phyloP scores from a whole-genome alignment of 2,888 invertebrate genomes.

The Synergus gifuensis region DNA sequence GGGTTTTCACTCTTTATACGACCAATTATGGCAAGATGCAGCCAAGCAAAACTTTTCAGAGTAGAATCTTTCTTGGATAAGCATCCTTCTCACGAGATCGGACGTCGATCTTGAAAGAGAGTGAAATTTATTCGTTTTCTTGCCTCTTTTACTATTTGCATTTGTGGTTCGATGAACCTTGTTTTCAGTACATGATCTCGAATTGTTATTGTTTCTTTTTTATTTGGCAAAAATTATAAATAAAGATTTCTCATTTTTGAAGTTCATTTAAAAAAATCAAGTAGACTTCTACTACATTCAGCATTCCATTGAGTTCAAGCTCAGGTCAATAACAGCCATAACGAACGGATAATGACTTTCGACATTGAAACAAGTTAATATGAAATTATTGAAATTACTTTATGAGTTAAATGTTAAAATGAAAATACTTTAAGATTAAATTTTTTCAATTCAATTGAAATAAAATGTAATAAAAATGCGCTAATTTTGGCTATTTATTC shows the following conservation, averaged over 20 bases:
- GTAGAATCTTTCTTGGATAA: conserved; percentile 48
- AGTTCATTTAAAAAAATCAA: background rate
- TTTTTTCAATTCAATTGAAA: too few species aligned
- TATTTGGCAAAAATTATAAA: too few species aligned
- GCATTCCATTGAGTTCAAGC: conserved; percentile 22
- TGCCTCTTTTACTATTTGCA: conserved; percentile 1
- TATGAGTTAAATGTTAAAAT: too few species aligned
- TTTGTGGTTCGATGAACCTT: background rate
- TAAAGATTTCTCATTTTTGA: too few species aligned
- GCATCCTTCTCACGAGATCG: conserved; percentile 45
- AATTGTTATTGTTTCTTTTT: too few species aligned
- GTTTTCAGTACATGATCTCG: too few species aligned
- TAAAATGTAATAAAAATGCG: too few species aligned
- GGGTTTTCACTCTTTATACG: conserved; percentile 67
- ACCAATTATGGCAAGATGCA: conserved; percentile 55
- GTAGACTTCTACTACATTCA: background rate
- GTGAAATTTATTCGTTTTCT: conserved; percentile 53
- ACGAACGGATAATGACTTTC: conserved; percentile 26
- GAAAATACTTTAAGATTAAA: too few species aligned
- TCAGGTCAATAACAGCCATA: conserved; percentile 13
- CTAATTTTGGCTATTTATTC: background rate
- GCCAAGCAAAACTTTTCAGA: conserved; percentile 55
- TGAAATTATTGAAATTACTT: too few species aligned
- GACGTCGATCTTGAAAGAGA: conserved; percentile 54
- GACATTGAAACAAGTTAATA: too few species aligned